Evolutionary conservation across 2,113 vertebrate genomes (phyloP), one percentile per base, ranked within the genome.

Genomic region (Pseudorasbora parva): DNA sequence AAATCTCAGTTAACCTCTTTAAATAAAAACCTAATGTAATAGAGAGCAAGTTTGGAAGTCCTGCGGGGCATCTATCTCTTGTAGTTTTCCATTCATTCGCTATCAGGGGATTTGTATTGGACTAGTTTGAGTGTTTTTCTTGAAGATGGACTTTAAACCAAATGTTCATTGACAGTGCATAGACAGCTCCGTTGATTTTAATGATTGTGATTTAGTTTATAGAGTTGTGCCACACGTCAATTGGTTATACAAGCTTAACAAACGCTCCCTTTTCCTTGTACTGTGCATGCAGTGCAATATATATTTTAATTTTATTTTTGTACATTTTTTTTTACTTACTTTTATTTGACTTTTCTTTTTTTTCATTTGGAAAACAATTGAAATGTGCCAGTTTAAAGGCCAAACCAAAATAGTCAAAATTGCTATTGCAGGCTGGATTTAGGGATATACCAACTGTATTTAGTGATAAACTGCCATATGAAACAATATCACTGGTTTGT

Each of bases 1-100:
- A 77, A 77, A 69, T 43, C 51, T 73, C 37, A 30, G 59, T 72
- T 72, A 83, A 75, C 56, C 41, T 62, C 56, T 83, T 75, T 62
- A 75, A 64, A 75, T 75, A 74, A 49, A 33, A 62, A n/a, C 11
- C 43, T 54, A 69, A 81, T 69, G 62, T 51, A 51, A 81, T 69
- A 69, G 25, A 80, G 25, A 54, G 62, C 47, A 37, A 68, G 64
- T 69, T 37, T 69, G 19, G 54, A 81, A 30, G 47, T 69, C 78
- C 43, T 51, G 78, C 19, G 3, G 62, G 60, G 27, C 11, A 51
- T 54, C 27, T 54, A 54, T 30, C 54, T 30, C 54, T 80, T 21
- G 9, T 79, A 47, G 62, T 37, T 69, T 49, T 47, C 23, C 17
- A 25, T 47, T 72, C 11, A 30, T 64, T 21, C 2, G 19, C 15